A percentile compares a stretch with the other conserved stretches of the same genome.
phyloP scores from a whole-genome alignment of 2,113 vertebrate species.

The Taxidea taxus region DNA sequence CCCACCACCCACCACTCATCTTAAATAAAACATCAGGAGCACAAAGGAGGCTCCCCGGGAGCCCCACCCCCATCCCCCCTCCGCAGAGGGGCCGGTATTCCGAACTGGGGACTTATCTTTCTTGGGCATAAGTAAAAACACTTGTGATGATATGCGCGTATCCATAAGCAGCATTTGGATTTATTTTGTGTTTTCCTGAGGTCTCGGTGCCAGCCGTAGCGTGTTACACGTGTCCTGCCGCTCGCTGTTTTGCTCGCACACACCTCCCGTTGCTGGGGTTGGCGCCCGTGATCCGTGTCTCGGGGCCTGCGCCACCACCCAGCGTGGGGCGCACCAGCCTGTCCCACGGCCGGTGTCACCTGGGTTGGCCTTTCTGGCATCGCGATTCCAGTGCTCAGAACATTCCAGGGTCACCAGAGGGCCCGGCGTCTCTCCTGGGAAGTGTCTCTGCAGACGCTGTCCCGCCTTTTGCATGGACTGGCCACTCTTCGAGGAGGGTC shows the following conservation, averaged over 20 bases:
- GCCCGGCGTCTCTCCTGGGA: fast-evolving
- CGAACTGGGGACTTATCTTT: too few species aligned
- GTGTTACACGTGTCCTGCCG: fast-evolving
- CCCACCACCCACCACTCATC: not conserved
- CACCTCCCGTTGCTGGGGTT: fast-evolving
- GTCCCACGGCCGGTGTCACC: fast-evolving
- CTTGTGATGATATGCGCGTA: fast-evolving
- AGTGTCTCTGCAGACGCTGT: not conserved
- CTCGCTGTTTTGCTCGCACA: too few species aligned
- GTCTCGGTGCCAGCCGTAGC: not conserved
- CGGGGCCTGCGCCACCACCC: not conserved
- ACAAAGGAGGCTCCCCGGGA: fast-evolving
- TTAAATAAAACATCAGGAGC: not conserved
- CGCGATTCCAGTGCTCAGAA: not conserved
- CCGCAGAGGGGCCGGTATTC: fast-evolving
- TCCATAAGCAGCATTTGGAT: not conserved
- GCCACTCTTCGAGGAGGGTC: fast-evolving
- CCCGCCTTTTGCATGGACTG: fast-evolving
- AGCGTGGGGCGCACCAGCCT: fast-evolving
- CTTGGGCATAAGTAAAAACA: fast-evolving
- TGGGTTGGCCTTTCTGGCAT: not conserved
- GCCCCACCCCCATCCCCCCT: not conserved
- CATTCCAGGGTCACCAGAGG: not conserved
- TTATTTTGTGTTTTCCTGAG: not conserved
- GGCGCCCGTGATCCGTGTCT: fast-evolving